Conservation (phyloP, 2,113 vertebrate genomes). For the Chelonoidis abingdonii region DNA sequence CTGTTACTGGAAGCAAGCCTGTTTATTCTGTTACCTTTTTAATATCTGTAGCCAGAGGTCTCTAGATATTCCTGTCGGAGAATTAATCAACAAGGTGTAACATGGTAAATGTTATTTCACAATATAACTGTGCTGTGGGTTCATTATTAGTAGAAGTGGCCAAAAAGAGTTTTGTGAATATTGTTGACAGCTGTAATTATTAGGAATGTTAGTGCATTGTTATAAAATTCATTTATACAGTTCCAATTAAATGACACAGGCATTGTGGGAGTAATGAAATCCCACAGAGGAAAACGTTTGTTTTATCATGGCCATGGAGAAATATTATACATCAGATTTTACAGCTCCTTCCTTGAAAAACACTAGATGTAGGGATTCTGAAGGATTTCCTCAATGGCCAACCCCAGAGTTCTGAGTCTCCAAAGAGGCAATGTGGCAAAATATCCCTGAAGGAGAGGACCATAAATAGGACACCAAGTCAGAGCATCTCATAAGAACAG, state of each 20-base stretch:
- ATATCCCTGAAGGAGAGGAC: not conserved
- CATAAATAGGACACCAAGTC: not conserved
- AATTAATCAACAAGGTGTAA: fast-evolving
- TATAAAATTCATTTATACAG: not conserved
- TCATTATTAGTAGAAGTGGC: not conserved
- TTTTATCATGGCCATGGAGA: not conserved
- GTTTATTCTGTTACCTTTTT: not conserved
- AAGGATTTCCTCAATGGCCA: not conserved
- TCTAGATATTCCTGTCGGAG: not conserved
- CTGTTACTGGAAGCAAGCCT: not conserved
- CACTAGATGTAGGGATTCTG: not conserved
- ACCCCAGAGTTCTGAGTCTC: not conserved
- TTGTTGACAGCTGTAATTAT: not conserved
- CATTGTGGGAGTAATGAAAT: not conserved
- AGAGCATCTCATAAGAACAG: not conserved
- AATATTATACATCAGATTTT: not conserved
- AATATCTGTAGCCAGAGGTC: fast-evolving
- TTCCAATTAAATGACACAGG: not conserved
- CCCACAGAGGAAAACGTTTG: not conserved
- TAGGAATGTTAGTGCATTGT: not conserved
- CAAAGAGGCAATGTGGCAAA: constrained; percentile 20
- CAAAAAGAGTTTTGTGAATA: not conserved
- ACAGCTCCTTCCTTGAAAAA: not conserved
- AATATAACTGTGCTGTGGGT: fast-evolving
- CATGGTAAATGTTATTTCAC: not conserved